These are phyloP conservation scores for Oscarella lobularis DNA, from an alignment of 37 sponge, comb jelly and placozoan species.

Conservation along the genomic window DNA sequence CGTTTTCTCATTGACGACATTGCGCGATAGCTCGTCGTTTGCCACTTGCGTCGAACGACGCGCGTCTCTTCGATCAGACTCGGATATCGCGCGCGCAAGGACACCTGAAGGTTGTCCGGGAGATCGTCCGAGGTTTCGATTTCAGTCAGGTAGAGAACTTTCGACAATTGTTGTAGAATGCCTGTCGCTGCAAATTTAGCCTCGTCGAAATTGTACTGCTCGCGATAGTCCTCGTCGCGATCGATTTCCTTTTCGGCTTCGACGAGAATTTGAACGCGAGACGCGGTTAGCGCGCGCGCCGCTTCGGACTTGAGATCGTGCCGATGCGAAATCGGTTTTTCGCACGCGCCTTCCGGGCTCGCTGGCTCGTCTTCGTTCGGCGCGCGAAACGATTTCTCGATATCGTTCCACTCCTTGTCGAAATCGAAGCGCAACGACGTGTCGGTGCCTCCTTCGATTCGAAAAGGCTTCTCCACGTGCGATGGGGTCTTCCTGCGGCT, in stretches of 20 bases:
- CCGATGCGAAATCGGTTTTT: background rate
- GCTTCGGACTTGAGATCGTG: background rate
- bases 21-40: conserved; percentile 58
- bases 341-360: background rate
- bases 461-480: background rate
- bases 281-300: background rate
- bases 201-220: conserved; percentile 19
- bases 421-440: background rate
- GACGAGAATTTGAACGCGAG: background rate
- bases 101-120: conserved; percentile 21
- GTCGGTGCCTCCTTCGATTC: background rate
- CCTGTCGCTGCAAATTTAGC: conserved; percentile 44
- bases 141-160: background rate
- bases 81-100: conserved; percentile 16
- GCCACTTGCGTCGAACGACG: conserved; percentile 68
- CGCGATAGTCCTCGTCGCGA: background rate
- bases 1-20: background rate
- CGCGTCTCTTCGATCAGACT: conserved; percentile 26
- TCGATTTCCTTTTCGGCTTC: conserved; percentile 1
- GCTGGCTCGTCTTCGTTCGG: background rate
- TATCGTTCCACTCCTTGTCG: background rate
- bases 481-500: background rate
- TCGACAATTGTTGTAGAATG: conserved; percentile 25
- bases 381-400: background rate
- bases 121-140: background rate